Base-by-base conservation (phyloP, 1,140 invertebrate genomes). In the Tetramorium alpestre region DNA sequence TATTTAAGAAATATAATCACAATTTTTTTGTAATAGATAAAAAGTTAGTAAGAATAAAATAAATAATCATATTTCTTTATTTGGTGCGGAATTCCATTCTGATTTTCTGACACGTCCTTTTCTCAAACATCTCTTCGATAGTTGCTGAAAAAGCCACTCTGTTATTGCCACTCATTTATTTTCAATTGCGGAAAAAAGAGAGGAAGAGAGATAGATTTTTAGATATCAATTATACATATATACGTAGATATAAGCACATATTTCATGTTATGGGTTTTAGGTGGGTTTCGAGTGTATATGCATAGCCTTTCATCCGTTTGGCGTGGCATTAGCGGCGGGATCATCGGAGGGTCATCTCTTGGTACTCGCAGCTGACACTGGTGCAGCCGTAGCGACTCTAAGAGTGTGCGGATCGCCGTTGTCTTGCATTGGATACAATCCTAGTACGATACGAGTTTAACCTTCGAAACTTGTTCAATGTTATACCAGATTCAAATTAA, bases 311-410 rank as follows among this genome's bases (percentile, higher is more conserved):
- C 98, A 99, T 96, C 98, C 98, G 3, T 97, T 98, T 89, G 98
- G 98, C 22, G 96, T 97, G 18, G 97, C 98, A 8, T 95, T 99
- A 54, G 98, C 98, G 10, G 97, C 98, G 10, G 99, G 99, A 75
- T 98, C 98, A 88, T 97, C 97, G 0, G 98, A 98, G 92, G 98
- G 98, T 1, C 97, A 98, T 94, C 96, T 99, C 69, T 96, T 98
- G 25, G 97, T 99, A 11, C 95, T 99, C 18, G 98, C 98, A 91
- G 97, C 97, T 10, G 97, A 98, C 88, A 97, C 97, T 62, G 98
- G 98, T 3, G 96, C 97, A 6, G 97, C 98, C 22, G 97, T 98
- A 2, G 97, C 98, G 8, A 98, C 98, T 0, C 95, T 99, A 2
- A 95, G 98, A 93, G 98, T 99, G 2, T 98, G 98, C 90, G 98